These are phyloP conservation scores for Platycercus adscitus DNA, from an alignment of 2,113 vertebrate genomes.

Conservation along the genomic window DNA sequence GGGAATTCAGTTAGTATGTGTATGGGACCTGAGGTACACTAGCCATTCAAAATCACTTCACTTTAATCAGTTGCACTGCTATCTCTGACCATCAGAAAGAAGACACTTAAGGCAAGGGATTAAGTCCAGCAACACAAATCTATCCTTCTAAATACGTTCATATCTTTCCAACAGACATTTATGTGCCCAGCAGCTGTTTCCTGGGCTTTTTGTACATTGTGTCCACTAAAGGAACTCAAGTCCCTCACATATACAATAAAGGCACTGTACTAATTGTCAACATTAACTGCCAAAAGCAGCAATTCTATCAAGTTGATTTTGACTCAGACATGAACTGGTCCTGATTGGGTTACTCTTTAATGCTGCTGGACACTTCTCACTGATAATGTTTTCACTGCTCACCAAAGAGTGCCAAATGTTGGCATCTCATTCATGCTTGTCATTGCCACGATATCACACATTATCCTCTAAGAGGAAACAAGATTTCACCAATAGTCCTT, in stretches of 20 bases:
- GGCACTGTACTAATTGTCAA: conserved; percentile 52
- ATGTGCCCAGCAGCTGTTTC: conserved; percentile 66
- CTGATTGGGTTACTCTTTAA: conserved; percentile 53
- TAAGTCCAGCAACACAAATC: conserved; percentile 50
- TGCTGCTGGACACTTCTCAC: conserved; percentile 66
- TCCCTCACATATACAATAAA: conserved; percentile 3
- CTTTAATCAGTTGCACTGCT: neutral
- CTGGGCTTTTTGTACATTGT: conserved; percentile 36
- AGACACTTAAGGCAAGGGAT: conserved; percentile 60
- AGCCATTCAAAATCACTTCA: conserved; percentile 58
- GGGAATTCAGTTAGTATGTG: conserved; percentile 28
- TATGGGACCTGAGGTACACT: conserved; percentile 24
- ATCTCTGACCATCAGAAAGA: conserved; percentile 60
- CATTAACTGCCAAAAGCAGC: conserved; percentile 58
- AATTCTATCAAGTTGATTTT: conserved; percentile 68
- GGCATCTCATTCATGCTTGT: conserved; percentile 67
- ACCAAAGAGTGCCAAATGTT: conserved; percentile 54
- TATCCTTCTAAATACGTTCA: conserved; percentile 59
- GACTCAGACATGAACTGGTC: conserved; percentile 61
- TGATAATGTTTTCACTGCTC: conserved; percentile 41
- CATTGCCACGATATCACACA: conserved; percentile 64
- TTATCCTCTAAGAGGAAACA: neutral
- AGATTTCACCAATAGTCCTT: neutral
- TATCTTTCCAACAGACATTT: conserved; percentile 53
- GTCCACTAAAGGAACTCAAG: conserved; percentile 54